These are phyloP conservation scores for Trachelus stipa DNA, from an alignment of 2,888 invertebrate genomes.

Conservation along the genomic window DNA sequence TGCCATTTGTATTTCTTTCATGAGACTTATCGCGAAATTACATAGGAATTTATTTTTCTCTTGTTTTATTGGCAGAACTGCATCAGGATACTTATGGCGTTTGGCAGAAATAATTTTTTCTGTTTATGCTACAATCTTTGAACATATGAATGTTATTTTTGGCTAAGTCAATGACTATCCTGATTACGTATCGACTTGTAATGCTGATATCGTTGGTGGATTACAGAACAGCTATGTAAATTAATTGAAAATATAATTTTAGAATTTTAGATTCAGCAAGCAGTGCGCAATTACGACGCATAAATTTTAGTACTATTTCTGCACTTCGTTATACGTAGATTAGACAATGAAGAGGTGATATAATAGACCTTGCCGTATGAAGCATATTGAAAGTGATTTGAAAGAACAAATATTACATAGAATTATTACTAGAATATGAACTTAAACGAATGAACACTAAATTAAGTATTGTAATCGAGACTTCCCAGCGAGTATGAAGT, in stretches of 20 bases:
- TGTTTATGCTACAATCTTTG: neutral
- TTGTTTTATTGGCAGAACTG: neutral
- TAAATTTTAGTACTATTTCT: neutral
- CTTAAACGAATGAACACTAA: neutral
- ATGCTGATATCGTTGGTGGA: neutral
- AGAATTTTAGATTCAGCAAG: neutral
- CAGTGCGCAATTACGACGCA: neutral
- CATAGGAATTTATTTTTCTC: too few relatives aligned
- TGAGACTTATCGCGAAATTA: too few relatives aligned
- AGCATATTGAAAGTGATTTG: neutral
- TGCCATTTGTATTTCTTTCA: neutral
- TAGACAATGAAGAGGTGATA: neutral
- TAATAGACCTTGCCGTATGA: neutral
- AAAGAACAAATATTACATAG: neutral
- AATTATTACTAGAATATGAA: neutral
- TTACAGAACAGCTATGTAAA: neutral
- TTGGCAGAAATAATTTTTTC: neutral
- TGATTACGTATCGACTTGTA: neutral
- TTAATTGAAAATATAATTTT: neutral
- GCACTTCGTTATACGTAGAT: neutral
- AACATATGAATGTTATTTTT: neutral
- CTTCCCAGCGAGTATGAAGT: neutral
- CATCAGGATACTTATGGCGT: neutral
- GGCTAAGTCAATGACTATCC: neutral
- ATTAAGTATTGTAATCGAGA: neutral